Conservation (phyloP, 2,888 invertebrate species). For the Ennomos quercinarius region DNA sequence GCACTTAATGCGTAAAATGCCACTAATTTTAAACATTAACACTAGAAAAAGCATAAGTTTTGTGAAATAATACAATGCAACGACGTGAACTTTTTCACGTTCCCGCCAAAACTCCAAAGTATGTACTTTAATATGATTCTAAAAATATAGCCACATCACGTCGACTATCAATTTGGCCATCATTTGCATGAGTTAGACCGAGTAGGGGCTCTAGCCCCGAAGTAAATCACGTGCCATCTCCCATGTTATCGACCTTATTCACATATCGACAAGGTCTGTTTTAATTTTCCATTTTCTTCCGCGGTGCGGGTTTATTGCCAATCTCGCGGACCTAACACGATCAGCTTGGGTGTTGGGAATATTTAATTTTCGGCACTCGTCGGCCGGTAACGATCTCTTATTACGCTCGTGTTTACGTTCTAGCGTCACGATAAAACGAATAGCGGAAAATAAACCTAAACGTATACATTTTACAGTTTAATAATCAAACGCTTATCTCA, state of each 20-base stretch:
- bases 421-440: constrained; percentile 4
- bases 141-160: constrained; percentile 32
- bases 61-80: no score
- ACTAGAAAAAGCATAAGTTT: no score
- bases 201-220: constrained; percentile 39
- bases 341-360: constrained; percentile 68
- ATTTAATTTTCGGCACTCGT: constrained; percentile 74
- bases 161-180: constrained; percentile 62
- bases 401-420: constrained; percentile 43
- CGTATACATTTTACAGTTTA: no score
- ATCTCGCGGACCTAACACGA: constrained; percentile 82
- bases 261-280: constrained; percentile 15
- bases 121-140: constrained; percentile 4
- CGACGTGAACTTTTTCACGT: no score
- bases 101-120: no score
- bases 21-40: no score
- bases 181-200: constrained; percentile 62
- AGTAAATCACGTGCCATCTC: constrained; percentile 22
- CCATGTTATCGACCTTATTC: constrained; percentile 6
- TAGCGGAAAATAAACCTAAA: no score
- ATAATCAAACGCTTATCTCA: no score
- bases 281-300: constrained; percentile 36
- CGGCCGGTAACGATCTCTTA: constrained; percentile 53
- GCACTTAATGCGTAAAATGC: no score
- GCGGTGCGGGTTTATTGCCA: constrained; percentile 70